Conservation (phyloP, 2,113 vertebrate species). For the Octodon degus region DNA sequence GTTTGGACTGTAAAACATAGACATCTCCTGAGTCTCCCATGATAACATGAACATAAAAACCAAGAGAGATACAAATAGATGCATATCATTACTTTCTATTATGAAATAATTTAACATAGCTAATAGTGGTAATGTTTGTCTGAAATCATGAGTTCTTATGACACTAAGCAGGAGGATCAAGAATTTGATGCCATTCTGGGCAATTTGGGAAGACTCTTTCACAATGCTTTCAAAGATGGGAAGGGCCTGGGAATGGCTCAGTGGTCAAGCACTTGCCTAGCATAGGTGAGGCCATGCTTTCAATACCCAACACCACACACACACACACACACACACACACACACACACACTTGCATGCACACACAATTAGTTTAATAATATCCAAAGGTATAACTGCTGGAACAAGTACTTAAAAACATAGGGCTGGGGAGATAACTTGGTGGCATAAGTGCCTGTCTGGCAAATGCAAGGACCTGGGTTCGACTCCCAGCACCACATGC, state of each 20-base stretch:
- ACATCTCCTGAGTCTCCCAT: not conserved
- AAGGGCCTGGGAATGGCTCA: not conserved
- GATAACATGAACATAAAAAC: not conserved
- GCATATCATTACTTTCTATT: not conserved
- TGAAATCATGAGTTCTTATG: not conserved
- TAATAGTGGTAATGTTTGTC: not conserved
- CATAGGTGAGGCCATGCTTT: not conserved
- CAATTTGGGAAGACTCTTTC: not conserved
- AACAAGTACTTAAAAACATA: slow-evolving; percentile 16
- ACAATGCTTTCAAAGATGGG: not conserved
- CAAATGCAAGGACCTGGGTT: too few relatives aligned
- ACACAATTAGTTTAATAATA: not conserved
- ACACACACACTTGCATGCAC: not conserved
- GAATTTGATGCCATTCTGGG: not conserved
- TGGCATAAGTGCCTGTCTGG: too few relatives aligned
- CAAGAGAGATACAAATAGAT: not conserved
- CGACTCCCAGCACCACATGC: too few relatives aligned
- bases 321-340: not conserved
- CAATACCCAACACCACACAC: not conserved
- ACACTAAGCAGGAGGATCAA: not conserved
- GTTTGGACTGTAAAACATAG: not conserved
- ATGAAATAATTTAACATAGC: not conserved
- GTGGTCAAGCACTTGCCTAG: not conserved
- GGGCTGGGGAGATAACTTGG: too few relatives aligned
- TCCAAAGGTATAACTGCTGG: not conserved